These are phyloP conservation scores for Catalaphyllia jardinei DNA, from an alignment of 64 coral and sea anemone genomes.

Conservation along the genomic window DNA sequence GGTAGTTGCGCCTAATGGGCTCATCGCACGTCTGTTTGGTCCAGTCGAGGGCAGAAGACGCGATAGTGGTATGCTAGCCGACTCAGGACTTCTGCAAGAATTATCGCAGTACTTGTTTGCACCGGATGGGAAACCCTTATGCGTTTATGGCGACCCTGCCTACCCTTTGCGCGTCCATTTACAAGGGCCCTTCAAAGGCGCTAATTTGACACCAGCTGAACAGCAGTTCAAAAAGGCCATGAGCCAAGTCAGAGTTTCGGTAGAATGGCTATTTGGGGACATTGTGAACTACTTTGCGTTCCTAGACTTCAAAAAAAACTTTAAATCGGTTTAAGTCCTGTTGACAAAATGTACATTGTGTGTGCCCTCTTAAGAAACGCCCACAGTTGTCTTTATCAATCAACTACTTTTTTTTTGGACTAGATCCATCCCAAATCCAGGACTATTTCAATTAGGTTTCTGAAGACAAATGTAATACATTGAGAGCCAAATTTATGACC, in stretches of 20 bases:
- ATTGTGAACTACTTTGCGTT: conserved; percentile 17
- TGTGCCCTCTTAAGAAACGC: conserved; percentile 21
- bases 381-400: conserved; percentile 19
- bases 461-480: neutral
- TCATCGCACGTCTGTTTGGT: neutral
- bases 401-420: conserved; percentile 12
- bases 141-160: too few species aligned
- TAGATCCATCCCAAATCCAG: neutral
- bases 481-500: too few species aligned
- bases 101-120: too few species aligned
- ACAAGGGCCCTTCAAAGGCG: neutral
- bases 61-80: conserved; percentile 9
- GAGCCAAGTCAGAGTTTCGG: conserved; percentile 26
- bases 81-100: neutral
- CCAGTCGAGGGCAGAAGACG: neutral
- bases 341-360: neutral
- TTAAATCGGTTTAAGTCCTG: too few species aligned
- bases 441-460: conserved; percentile 32
- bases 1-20: neutral
- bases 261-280: conserved; percentile 12
- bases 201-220: too few species aligned
- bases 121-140: too few species aligned
- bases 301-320: conserved; percentile 1
- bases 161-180: conserved; percentile 4
- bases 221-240: conserved; percentile 16